Evolutionary conservation across 2,797 vertebrate genomes (phyloP), one percentile per base, ranked within the genome.

Genomic region (Phataginus tricuspis): DNA sequence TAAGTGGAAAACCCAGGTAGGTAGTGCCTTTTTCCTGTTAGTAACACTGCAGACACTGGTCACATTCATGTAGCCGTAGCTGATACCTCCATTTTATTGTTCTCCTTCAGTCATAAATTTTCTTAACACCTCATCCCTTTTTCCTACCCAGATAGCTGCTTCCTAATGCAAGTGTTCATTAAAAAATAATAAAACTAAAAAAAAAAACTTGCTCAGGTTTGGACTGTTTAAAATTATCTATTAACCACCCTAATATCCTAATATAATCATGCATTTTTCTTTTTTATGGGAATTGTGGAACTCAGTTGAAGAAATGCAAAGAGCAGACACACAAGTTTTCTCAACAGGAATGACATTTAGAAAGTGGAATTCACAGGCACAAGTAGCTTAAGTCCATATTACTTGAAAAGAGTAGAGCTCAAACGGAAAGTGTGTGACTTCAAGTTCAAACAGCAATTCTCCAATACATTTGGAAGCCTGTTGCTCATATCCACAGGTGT

Each of bases 301-400:
- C 53, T 89, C 19, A 5, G n/a, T 31, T 88, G 27, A 29, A 25
- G 55, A 72, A 83, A 87, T 69, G 7, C 77, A 90, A 86, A 86
- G 12, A 66, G 31, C 64, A 59, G 25, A 29, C n/a, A 82, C 45
- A 39, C 21, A 68, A 11, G 21, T 51, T 87, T 72, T 77, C 39
- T 78, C 45, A 51, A 45, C 21, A 83, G 42, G n/a, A 14, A n/a
- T 39, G 29, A 55, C 72, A n/a, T 79, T 55, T 31, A 63, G 51
- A 27, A 88, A 34, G 25, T 64, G 6, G 14, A 61, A 77, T 66
- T 79, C 72, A 27, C 15, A 31, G 42, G 34, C 19, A 89, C 64
- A 61, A 27, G 25, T 23, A 57, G 15, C 19, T 49, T 82, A 18
- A 31, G 31, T 61, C 14, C 31, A 23, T 27, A n/a, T 29, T 82